Conservation (phyloP, 2,797 vertebrate species). For the Acipenser transmontanus region DNA sequence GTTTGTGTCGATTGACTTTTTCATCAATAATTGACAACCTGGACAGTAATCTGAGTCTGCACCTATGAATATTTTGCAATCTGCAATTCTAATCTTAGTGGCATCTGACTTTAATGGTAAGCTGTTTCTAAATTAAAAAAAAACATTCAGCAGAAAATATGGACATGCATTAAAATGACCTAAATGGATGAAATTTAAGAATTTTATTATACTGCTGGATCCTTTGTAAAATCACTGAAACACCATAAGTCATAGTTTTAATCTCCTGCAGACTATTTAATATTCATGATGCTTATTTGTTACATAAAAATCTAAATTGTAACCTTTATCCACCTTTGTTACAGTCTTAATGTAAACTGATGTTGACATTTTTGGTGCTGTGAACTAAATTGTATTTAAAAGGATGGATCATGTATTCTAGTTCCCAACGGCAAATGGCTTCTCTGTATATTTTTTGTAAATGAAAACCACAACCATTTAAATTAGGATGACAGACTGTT, state of each 20-base stretch:
- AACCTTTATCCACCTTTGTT: too few relatives aligned
- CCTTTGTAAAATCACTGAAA: neutral
- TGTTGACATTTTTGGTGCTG: too few relatives aligned
- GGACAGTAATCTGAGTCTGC: slow-evolving; percentile 29
- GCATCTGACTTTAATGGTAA: slow-evolving; percentile 24
- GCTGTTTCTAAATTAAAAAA: slow-evolving; percentile 19
- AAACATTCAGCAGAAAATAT: slow-evolving; percentile 31
- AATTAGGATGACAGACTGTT: too few relatives aligned
- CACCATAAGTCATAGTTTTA: slow-evolving; percentile 8
- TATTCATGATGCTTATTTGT: neutral
- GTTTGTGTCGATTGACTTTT: slow-evolving; percentile 24
- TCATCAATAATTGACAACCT: slow-evolving; percentile 41
- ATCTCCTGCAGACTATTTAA: slow-evolving; percentile 12
- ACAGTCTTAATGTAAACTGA: neutral
- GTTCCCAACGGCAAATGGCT: too few relatives aligned
- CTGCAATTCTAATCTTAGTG: slow-evolving; percentile 39
- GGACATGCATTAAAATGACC: slow-evolving; percentile 32
- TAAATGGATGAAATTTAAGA: slow-evolving; percentile 26
- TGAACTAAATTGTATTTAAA: too few relatives aligned
- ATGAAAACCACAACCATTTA: too few relatives aligned
- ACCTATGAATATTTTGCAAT: slow-evolving; percentile 25
- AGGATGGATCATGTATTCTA: too few relatives aligned
- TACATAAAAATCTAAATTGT: neutral
- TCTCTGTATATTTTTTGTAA: too few relatives aligned
- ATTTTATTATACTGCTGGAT: neutral